phyloP scores from a whole-genome alignment of 2,113 vertebrate species.

The Rhea pennata region DNA sequence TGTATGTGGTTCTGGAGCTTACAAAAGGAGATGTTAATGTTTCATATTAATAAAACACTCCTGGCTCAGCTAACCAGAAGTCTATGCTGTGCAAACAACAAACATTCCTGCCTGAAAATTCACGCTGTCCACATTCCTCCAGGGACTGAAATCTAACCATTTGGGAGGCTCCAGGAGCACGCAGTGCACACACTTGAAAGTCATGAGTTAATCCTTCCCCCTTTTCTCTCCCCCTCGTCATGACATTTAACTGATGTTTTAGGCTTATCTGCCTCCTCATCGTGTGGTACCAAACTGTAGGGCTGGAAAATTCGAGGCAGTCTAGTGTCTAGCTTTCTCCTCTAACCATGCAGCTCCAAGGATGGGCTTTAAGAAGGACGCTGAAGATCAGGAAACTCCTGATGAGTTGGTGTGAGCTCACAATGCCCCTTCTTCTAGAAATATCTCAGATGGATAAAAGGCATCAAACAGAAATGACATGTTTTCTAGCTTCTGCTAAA shows the following conservation, averaged over 20 bases:
- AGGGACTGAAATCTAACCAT: background rate
- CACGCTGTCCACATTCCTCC: accelerated
- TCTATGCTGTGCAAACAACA: background rate
- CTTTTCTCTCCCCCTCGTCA: background rate
- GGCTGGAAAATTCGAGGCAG: background rate
- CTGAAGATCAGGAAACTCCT: background rate
- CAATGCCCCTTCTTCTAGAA: background rate
- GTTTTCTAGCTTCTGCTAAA: background rate
- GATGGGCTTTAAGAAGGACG: background rate
- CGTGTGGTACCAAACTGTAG: background rate
- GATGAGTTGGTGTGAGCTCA: constrained; percentile 2
- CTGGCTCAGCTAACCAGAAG: background rate
- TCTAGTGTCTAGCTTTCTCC: background rate
- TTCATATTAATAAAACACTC: background rate
- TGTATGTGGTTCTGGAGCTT: background rate
- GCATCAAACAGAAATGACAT: background rate
- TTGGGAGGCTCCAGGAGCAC: background rate
- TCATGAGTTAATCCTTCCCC: background rate
- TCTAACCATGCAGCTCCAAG: background rate
- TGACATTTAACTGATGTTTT: background rate
- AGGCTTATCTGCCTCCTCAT: background rate
- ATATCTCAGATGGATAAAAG: background rate
- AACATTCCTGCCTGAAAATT: background rate
- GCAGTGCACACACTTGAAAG: background rate
- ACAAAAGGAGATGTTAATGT: background rate